Evolutionary conservation across 2,797 vertebrate species (phyloP), one percentile per base, ranked within the genome.

Genomic region (Hafferia zeledoni): DNA sequence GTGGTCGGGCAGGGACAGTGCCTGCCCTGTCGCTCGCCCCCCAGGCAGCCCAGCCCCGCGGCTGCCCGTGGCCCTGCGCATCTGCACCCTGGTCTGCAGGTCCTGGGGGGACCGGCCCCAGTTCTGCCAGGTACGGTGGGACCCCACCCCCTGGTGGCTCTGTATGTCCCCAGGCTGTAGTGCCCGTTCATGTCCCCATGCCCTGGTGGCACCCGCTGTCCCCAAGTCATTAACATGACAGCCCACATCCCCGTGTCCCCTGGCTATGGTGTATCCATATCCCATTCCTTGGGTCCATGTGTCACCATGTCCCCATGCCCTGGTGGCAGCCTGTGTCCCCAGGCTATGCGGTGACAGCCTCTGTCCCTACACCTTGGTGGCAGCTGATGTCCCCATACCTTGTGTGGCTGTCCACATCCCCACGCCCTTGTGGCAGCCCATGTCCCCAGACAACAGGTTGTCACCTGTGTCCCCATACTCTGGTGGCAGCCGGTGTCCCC

Each of bases 21-120:
- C 95, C 93, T 96, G 93, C 91, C 90, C 94, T 94, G 86, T 83
- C 91, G 76, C 94, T 92, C 87, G 56, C 87, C 89, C 83, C 76
- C 80, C 92, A 94, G 95, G 93, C 92, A 95, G 92, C 91, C 89
- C 89, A 94, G 91, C 86, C 55, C 56, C 37, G 1, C 44, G 75
- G 79, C 68, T 67, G 77, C 87, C 68, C 35, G 2, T 78, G 93
- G 94, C 89, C 53, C 89, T 64, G 37, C 80, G 83, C 72, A 61
- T 64, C 74, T 50, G 69, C 81, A 74, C 83, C 52, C 83, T 84
- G 43, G n/a, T 78, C 93, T 96, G 79, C 95, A 95, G 95, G 95
- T 70, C 86, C 88, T 83, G 87, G 64, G 74, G 94, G 55, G 84
- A 95, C 79, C 95, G 90, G 24, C 90, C 94, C 53, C 92, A 92